Conservation (phyloP, 1,140 invertebrate genomes). For the Panagrolaimus sp. region DNA sequence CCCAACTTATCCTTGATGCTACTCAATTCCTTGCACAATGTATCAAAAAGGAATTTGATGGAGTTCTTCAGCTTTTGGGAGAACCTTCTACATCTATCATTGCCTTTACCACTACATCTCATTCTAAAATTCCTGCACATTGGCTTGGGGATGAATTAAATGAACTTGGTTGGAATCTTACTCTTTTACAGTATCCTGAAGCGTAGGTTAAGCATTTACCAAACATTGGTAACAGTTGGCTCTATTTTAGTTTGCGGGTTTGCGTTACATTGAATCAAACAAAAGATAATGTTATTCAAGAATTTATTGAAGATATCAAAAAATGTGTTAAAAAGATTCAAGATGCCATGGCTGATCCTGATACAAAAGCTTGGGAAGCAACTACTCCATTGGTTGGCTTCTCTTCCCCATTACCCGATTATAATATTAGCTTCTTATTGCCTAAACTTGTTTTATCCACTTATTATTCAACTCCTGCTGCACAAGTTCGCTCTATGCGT, state of each 20-base stretch:
- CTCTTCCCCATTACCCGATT: slow-evolving; percentile 36
- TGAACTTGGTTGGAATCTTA: slow-evolving; percentile 42
- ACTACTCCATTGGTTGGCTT: slow-evolving; percentile 31
- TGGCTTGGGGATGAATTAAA: slow-evolving; percentile 41
- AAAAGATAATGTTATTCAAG: slow-evolving; percentile 28
- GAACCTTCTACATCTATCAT: slow-evolving; percentile 34
- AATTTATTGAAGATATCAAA: slow-evolving; percentile 39
- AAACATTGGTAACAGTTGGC: neutral
- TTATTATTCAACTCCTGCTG: slow-evolving; percentile 36
- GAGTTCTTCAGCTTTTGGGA: slow-evolving; percentile 22
- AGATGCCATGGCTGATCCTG: neutral
- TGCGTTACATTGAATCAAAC: slow-evolving; percentile 36
- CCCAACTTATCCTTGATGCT: slow-evolving; percentile 37
- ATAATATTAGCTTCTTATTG: slow-evolving; percentile 30
- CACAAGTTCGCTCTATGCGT: slow-evolving; percentile 27
- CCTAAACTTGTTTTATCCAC: slow-evolving; percentile 33
- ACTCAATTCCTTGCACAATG: slow-evolving; percentile 20
- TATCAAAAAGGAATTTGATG: slow-evolving; percentile 29
- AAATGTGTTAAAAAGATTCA: slow-evolving; percentile 7
- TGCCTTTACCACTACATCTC: slow-evolving; percentile 29
- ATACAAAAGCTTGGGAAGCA: neutral
- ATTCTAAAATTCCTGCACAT: slow-evolving; percentile 33
- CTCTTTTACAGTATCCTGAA: slow-evolving; percentile 35
- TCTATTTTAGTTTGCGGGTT: slow-evolving; percentile 24
- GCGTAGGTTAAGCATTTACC: slow-evolving; percentile 18